Percentiles rank a stretch among this genome's conserved stretches.
Evolutionary conservation across 2,797 vertebrate genomes (phyloP).

Genomic region (Amphiprion clarkii): DNA sequence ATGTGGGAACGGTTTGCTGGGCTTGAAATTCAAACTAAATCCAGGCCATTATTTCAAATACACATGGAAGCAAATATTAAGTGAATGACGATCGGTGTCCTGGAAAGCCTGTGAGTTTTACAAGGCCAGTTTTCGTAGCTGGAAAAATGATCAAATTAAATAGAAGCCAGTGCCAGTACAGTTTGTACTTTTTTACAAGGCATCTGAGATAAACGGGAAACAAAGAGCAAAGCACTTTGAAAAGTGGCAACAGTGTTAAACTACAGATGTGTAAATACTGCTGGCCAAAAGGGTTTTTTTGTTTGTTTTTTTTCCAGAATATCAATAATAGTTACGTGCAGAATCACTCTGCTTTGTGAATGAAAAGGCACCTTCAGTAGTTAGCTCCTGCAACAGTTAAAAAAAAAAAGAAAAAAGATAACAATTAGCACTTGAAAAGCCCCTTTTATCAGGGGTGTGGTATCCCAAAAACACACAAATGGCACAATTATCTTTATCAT

Average conservation of each 20-base stretch:
- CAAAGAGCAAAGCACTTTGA: constrained; percentile 58
- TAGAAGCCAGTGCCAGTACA: constrained; percentile 15
- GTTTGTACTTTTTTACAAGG: constrained; percentile 37
- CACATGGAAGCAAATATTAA: constrained; percentile 10
- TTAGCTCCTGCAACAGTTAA: constrained; percentile 56
- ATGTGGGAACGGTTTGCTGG: constrained; percentile 33
- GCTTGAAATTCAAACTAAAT: constrained; percentile 28
- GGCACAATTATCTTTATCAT: constrained; percentile 21
- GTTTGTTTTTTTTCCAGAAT: constrained; percentile 11
- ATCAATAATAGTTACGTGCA: constrained; percentile 40
- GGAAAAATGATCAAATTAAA: constrained; percentile 15
- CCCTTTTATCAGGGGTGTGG: constrained; percentile 6
- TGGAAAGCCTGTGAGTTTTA: constrained; percentile 29
- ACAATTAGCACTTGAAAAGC: constrained; percentile 57
- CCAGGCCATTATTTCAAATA: constrained; percentile 20
- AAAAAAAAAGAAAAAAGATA: constrained; percentile 15
- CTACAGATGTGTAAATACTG: constrained; percentile 59
- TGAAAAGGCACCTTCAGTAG: constrained; percentile 80
- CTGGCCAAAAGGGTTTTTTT: constrained; percentile 20
- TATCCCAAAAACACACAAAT: constrained; percentile 22
- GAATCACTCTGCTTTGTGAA: constrained; percentile 53
- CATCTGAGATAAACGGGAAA: constrained; percentile 47
- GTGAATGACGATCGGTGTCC: constrained; percentile 27
- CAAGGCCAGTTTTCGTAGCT: constrained; percentile 23
- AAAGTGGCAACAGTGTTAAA: constrained; percentile 68